Evolutionary conservation across 1,140 invertebrate genomes (phyloP).

Genomic region (Lepidurus packardi): DNA sequence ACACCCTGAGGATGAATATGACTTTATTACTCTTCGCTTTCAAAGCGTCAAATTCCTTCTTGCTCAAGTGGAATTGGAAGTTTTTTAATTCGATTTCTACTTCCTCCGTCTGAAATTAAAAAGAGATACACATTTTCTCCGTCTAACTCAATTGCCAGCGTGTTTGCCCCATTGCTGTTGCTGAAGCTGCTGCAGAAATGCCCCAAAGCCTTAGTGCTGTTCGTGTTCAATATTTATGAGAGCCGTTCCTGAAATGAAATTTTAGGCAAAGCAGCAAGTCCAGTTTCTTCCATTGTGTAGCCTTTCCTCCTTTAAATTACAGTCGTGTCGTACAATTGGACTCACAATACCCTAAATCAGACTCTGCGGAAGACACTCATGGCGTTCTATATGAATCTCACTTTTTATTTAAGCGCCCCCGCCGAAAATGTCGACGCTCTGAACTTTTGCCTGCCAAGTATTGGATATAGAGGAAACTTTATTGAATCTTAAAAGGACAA

Average conservation of each 20-base stretch:
- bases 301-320: background rate
- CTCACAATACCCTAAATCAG: background rate
- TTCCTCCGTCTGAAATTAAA: background rate
- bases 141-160: background rate
- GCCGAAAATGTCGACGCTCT: background rate
- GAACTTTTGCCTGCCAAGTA: background rate
- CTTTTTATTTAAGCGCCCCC: background rate
- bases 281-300: background rate
- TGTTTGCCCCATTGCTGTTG: background rate
- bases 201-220: background rate
- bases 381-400: background rate
- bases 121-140: background rate
- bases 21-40: background rate
- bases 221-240: slow-evolving; percentile 3
- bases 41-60: background rate
- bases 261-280: slow-evolving; percentile 14
- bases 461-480: background rate
- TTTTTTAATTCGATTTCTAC: background rate
- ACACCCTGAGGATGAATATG: background rate
- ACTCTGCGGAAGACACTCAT: background rate
- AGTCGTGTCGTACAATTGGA: background rate
- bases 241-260: background rate
- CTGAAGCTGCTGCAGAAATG: background rate
- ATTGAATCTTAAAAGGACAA: background rate
- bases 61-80: background rate